Percentiles rank a stretch among this genome's conserved stretches.
These are phyloP conservation scores for Eidolon helvum DNA, from an alignment of 2,113 vertebrate genomes.

Conservation along the genomic window DNA sequence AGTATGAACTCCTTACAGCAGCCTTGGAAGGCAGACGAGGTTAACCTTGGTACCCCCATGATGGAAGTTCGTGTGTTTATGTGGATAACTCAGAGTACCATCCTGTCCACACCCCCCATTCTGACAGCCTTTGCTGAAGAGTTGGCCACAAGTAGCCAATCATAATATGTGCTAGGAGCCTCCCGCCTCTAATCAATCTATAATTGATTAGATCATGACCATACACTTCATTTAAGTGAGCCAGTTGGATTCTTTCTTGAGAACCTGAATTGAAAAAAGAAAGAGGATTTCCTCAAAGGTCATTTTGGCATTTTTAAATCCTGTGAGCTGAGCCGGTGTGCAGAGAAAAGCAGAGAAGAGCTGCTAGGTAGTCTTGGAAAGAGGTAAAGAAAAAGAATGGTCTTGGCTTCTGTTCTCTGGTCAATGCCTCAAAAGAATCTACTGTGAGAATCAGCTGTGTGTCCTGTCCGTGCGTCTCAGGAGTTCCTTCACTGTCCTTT, in stretches of 20 bases:
- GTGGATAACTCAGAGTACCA: neutral
- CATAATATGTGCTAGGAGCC: neutral
- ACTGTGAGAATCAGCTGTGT: neutral
- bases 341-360: neutral
- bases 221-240: neutral
- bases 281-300: neutral
- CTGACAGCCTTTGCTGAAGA: neutral
- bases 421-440: neutral
- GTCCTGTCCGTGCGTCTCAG: neutral
- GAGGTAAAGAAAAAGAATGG: neutral
- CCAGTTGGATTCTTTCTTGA: neutral
- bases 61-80: neutral
- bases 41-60: neutral
- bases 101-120: neutral
- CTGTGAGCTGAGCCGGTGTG: neutral
- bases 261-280: neutral
- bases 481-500: neutral
- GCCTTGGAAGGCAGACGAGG: neutral
- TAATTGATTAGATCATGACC: neutral
- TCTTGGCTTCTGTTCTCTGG: neutral
- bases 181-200: neutral
- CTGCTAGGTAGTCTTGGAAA: neutral
- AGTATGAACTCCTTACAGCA: neutral
- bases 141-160: neutral
- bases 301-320: neutral